Conservation (phyloP, 2,888 invertebrate genomes). For the Lampropteryx suffumata region DNA sequence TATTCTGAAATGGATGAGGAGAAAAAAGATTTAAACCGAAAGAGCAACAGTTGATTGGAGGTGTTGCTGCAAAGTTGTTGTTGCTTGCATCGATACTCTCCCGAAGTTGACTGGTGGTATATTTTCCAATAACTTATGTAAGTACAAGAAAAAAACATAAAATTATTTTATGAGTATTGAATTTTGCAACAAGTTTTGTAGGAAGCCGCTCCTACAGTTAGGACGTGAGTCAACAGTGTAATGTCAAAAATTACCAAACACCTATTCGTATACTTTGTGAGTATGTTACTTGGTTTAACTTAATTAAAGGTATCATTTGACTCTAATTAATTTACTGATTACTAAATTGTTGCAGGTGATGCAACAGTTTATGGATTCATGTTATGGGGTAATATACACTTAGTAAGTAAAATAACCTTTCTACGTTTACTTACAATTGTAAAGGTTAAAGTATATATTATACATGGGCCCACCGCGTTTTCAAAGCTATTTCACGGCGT, state of each 20-base stretch:
- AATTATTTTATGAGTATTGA: constrained; percentile 6
- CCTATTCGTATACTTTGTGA: constrained; percentile 30
- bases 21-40: too few species aligned
- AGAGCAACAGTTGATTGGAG: too few species aligned
- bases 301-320: background rate
- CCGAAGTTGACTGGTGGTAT: too few species aligned
- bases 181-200: constrained; percentile 24
- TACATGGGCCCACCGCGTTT: too few species aligned
- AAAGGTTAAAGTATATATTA: too few species aligned
- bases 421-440: too few species aligned
- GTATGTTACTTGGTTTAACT: constrained; percentile 25
- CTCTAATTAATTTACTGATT: constrained; percentile 1
- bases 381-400: constrained; percentile 60
- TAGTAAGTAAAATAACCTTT: constrained; percentile 58
- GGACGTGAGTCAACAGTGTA: constrained; percentile 13
- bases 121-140: background rate
- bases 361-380: constrained; percentile 38
- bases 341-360: constrained; percentile 45
- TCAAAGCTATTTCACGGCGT: too few species aligned
- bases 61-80: too few species aligned
- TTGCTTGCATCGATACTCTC: too few species aligned
- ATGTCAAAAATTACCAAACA: constrained; percentile 31
- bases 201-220: constrained; percentile 11
- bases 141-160: constrained; percentile 3
- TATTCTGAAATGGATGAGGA: too few species aligned